phyloP scores from a whole-genome alignment of 2,888 invertebrate species.

The Allygus modestus region DNA sequence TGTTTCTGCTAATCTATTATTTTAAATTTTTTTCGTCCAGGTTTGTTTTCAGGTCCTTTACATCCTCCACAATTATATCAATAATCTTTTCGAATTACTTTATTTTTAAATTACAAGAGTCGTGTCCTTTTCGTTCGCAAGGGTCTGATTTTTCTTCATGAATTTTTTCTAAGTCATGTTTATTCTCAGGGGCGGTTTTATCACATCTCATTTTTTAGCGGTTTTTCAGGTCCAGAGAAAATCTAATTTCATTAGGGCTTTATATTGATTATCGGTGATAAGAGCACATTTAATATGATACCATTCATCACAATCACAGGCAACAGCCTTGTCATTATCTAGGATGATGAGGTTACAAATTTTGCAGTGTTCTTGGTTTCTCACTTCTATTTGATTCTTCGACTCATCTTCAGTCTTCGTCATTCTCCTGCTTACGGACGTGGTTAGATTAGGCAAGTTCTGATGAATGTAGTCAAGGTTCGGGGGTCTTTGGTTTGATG shows the following conservation, averaged over 20 bases:
- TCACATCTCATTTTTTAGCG: neutral
- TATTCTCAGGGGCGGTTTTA: neutral
- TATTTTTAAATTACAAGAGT: neutral
- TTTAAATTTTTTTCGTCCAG: neutral
- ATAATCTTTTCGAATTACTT: neutral
- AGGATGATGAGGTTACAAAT: neutral
- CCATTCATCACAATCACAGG: neutral
- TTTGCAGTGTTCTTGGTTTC: neutral
- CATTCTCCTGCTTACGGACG: neutral
- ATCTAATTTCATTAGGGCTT: neutral
- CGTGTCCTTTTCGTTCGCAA: neutral
- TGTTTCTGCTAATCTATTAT: neutral
- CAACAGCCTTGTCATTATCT: neutral
- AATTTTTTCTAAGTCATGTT: neutral
- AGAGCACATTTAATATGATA: neutral
- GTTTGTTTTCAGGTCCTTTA: neutral
- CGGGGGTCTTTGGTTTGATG: neutral
- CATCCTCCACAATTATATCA: neutral
- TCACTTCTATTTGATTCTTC: neutral
- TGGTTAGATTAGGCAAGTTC: neutral
- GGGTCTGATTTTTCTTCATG: neutral
- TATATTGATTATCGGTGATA: neutral
- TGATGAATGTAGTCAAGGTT: neutral
- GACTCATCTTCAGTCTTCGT: neutral
- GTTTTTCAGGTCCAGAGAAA: neutral